A percentile compares a stretch with the other conserved stretches of the same genome.
These are phyloP conservation scores for Prionace glauca DNA, from an alignment of 2,797 vertebrate genomes.

Conservation along the genomic window DNA sequence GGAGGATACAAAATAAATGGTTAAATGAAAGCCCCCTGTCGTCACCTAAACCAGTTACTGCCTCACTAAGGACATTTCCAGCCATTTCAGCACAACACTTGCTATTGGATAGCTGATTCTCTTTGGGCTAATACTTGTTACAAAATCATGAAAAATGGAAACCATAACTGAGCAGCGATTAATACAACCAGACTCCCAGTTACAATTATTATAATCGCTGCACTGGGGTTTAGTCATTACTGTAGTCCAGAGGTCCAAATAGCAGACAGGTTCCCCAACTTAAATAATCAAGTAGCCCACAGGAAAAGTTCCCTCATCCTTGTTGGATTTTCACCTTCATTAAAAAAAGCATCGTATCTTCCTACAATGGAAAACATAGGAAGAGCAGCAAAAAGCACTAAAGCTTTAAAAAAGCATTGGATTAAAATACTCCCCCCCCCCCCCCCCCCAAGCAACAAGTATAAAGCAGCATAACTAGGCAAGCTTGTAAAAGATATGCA, in stretches of 20 bases:
- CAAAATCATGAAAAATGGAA: not conserved
- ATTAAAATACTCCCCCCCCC: too few relatives aligned
- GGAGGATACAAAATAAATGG: not conserved
- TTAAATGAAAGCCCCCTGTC: not conserved
- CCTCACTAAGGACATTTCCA: not conserved
- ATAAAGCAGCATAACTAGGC: constrained; percentile 47
- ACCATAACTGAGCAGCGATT: too few relatives aligned
- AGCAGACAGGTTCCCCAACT: not conserved
- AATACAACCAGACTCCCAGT: not conserved
- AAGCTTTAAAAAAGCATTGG: not conserved
- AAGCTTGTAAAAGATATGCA: constrained; percentile 49
- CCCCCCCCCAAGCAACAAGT: not conserved
- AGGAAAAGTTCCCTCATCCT: not conserved
- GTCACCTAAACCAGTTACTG: too few relatives aligned
- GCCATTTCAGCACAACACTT: not conserved
- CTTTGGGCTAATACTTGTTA: not conserved
- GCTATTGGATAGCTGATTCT: not conserved
- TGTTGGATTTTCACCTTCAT: too few relatives aligned
- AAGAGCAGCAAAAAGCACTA: not conserved
- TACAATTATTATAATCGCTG: not conserved
- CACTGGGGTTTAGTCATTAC: not conserved
- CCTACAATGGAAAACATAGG: not conserved
- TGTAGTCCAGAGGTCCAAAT: not conserved
- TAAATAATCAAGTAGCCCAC: too few relatives aligned
- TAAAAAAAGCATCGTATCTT: too few relatives aligned